phyloP scores from a whole-genome alignment of 1,140 invertebrate species.

The Rhizoglyphus robini region DNA sequence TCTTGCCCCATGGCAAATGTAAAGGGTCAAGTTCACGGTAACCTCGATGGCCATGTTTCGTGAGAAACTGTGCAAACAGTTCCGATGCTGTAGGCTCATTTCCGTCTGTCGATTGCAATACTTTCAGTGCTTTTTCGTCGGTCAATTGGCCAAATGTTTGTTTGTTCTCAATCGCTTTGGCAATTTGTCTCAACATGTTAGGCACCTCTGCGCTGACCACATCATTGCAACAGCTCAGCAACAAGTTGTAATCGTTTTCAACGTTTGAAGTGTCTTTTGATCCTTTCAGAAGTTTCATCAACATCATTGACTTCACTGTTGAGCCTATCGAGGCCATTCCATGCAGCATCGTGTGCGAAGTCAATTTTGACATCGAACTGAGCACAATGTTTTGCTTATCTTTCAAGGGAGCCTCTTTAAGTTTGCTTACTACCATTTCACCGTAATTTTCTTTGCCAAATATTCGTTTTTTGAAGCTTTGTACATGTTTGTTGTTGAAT shows the following conservation, averaged over 20 bases:
- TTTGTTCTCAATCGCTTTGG: slow-evolving; percentile 1
- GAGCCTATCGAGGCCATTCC: neutral
- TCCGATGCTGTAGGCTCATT: slow-evolving; percentile 31
- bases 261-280: slow-evolving; percentile 28
- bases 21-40: slow-evolving; percentile 56
- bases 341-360: neutral
- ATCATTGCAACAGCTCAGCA: slow-evolving; percentile 48
- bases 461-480: neutral
- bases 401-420: neutral
- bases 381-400: neutral
- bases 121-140: slow-evolving; percentile 6
- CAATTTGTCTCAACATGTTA: slow-evolving; percentile 20
- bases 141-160: neutral
- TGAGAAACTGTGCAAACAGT: slow-evolving; percentile 46
- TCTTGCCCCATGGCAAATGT: slow-evolving; percentile 49
- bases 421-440: neutral
- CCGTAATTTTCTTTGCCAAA: neutral
- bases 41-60: slow-evolving; percentile 54
- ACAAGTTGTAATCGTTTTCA: slow-evolving; percentile 45
- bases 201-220: slow-evolving; percentile 55
- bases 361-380: neutral
- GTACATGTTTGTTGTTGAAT: neutral
- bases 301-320: neutral
- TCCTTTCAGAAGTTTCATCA: neutral
- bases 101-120: slow-evolving; percentile 22